Evolutionary conservation across 2,113 vertebrate genomes (phyloP), one percentile per base, ranked within the genome.

Genomic region (Clinocottus analis): DNA sequence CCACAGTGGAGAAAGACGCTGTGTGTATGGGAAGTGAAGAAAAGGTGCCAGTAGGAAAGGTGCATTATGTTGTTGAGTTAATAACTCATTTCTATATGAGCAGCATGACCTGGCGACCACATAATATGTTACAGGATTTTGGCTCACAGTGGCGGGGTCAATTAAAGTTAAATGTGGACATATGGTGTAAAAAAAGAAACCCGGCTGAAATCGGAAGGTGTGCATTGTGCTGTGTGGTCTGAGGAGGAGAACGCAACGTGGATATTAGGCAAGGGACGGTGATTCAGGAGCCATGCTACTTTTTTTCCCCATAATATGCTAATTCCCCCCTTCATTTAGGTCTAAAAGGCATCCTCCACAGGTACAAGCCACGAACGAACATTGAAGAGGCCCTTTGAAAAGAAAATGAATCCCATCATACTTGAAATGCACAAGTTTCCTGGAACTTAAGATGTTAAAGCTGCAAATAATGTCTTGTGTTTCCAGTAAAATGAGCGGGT

Each of bases 51-150:
- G 80, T 78, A 67, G 86, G 85, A 72, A 78, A 86, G 86, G 78
- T 83, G 80, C 39, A 82, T 90, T 92, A 89, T 90, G 87, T 89
- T 87, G 90, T 83, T 65, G 89, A 90, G 89, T 83, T 88, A 92
- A 93, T 92, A 89, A 87, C 77, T 85, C 75, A 80, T 88, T 89
- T 88, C 75, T 89, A 85, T 85, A 90, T 92, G 83, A 91, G 77
- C 90, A 91, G 84, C 85, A 77, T 16, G 55, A 82, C 63, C 61
- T 73, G 55, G 72, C 75, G 62, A 91, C 91, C 79, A 80, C 63
- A 82, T 89, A 83, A 87, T 79, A 53, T 83, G 82, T 79, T 74
- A 77, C 72, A 83, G 87, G 77, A 79, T 79, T 78, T 79, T 31
- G 27, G 25, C 55, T 72, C 69, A 75, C 71, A 51, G 81, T n/a